A percentile compares a stretch with the other conserved stretches of the same genome.
These are phyloP conservation scores for Kobus ellipsiprymnus DNA, from an alignment of 2,113 vertebrate species.

Conservation along the genomic window DNA sequence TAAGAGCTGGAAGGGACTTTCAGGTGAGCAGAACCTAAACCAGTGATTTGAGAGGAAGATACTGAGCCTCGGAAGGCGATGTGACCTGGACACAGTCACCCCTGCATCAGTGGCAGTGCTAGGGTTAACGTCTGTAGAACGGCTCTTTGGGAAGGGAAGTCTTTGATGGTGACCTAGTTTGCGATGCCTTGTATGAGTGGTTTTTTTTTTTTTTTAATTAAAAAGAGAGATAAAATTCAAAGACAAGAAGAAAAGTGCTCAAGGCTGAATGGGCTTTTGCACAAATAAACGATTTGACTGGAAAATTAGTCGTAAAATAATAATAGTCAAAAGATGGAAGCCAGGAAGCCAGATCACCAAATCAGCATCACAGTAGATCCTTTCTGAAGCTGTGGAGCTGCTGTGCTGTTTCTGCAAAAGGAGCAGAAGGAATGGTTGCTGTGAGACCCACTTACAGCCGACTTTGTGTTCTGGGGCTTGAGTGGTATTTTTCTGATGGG, in stretches of 20 bases:
- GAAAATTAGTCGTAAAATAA: constrained; percentile 72
- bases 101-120: fast-evolving
- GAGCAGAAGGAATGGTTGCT: not conserved
- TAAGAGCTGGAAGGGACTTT: not conserved
- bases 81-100: not conserved
- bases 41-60: not conserved
- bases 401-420: not conserved
- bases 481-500: not conserved
- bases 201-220: constrained; percentile 61
- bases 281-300: constrained; percentile 75
- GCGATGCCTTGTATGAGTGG: not conserved
- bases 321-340: constrained; percentile 33
- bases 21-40: not conserved
- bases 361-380: constrained; percentile 19
- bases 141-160: constrained; percentile 16
- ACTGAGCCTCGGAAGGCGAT: not conserved
- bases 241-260: constrained; percentile 78
- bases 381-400: not conserved
- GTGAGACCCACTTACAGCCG: not conserved
- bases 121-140: not conserved
- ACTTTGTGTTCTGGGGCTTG: not conserved
- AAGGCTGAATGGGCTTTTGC: constrained; percentile 73
- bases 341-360: constrained; percentile 31
- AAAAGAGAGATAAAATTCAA: constrained; percentile 78
- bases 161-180: constrained; percentile 69